Evolutionary conservation across 2,113 vertebrate species (phyloP).

Genomic region (Gracilinanus agilis): DNA sequence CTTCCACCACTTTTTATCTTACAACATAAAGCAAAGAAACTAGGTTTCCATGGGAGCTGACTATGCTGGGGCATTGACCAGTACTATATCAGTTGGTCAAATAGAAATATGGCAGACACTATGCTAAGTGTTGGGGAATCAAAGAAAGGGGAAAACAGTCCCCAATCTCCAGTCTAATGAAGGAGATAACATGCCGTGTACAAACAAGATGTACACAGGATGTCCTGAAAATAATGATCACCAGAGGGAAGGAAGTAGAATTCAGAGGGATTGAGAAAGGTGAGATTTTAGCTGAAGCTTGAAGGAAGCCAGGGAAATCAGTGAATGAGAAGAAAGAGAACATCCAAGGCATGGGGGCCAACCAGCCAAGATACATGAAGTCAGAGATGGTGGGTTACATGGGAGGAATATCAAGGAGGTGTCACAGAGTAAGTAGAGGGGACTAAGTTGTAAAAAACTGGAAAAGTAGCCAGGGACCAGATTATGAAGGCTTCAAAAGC

Average conservation of each 20-base stretch:
- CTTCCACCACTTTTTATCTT: slow-evolving; percentile 49
- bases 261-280: background rate
- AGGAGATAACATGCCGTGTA: background rate
- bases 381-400: background rate
- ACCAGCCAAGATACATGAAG: background rate
- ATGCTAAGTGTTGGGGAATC: background rate
- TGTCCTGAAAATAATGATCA: background rate
- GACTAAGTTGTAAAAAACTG: background rate
- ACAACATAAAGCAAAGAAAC: slow-evolving; percentile 6
- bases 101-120: background rate
- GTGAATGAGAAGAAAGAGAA: background rate
- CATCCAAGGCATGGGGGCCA: background rate
- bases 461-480: background rate
- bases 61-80: background rate
- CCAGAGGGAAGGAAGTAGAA: background rate
- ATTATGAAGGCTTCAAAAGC: background rate
- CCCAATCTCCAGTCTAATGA: background rate
- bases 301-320: background rate
- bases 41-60: background rate
- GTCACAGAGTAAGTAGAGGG: background rate
- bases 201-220: background rate
- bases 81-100: background rate
- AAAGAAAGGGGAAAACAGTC: background rate
- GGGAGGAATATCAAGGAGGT: background rate
- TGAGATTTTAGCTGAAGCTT: background rate